Evolutionary conservation across 2,888 invertebrate species (phyloP), one percentile per base, ranked within the genome.

Genomic region (Eilema caniola): DNA sequence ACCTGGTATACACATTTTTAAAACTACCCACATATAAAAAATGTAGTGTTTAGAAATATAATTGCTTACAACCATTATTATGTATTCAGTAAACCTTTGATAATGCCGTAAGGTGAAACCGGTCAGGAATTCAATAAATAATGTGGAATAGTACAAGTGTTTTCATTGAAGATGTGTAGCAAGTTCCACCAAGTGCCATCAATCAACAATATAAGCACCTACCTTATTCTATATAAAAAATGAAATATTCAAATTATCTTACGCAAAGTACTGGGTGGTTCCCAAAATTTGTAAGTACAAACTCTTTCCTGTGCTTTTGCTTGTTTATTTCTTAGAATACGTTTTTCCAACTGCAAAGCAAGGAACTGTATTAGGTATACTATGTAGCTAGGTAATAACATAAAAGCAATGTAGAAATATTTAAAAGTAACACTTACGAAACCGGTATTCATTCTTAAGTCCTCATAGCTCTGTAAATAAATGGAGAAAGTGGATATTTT

Each of bases 241-340:
- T 0, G 3, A 25, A 63, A 63, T 56, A 25, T 24, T 24, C 24
- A 33, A 12, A 31, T 4, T 7, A 66, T 86, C 92, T 88, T 79
- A 94, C 94, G 91, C 69, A 94, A 85, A 5, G 91, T 86, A 79
- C 87, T 90, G 0, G 94, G 94, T 16, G 94, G 89, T 79, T 93
- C 92, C 94, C 94, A 94, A 84, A 94, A 94, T 77, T 93, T 93
- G 74, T 93, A 94, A 73, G 78, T 89, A 75, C 93, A 93, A 28
- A 88, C 69, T 77, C 92, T 86, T 79, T 91, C 92, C 5, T 47
- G 23, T 71, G 78, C 70, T 70, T 78, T 86, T 82, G 70, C 88
- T 83, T 67, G 86, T 85, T 83, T 90, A 76, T 93, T 93, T 75
- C 92, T 87, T 53, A 91, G 89, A 79, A 88, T 88, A 4, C 94